A percentile compares a stretch with the other conserved stretches of the same genome.
These are phyloP conservation scores for Silurus glanis DNA, from an alignment of 2,113 vertebrate genomes.

Conservation along the genomic window DNA sequence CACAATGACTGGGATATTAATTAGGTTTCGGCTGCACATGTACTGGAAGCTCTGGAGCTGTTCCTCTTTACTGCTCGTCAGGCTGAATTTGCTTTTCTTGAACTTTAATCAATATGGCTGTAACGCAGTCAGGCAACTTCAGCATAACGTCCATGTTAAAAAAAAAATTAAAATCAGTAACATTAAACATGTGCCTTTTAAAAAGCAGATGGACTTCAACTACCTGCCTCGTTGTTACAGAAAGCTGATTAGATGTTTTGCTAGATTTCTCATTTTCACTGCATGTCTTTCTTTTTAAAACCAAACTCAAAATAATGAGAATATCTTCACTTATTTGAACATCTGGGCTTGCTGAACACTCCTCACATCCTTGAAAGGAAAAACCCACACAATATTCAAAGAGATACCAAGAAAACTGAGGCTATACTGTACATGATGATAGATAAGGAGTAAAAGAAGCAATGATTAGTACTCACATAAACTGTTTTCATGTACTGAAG, in stretches of 20 bases:
- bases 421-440: background rate
- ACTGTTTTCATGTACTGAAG: background rate
- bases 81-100: slow-evolving; percentile 10
- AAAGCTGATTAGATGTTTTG: background rate
- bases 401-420: background rate
- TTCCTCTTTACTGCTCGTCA: slow-evolving; percentile 16
- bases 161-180: background rate
- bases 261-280: background rate
- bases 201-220: background rate
- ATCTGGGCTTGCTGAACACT: background rate
- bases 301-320: background rate
- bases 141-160: background rate
- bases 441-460: background rate
- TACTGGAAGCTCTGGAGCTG: background rate
- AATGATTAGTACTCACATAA: background rate
- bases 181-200: background rate
- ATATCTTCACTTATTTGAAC: background rate
- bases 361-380: background rate
- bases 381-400: background rate
- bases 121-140: background rate
- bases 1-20: slow-evolving; percentile 9
- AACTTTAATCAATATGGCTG: slow-evolving; percentile 14
- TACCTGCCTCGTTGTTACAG: background rate
- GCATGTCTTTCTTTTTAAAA: background rate
- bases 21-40: background rate